Conservation (phyloP, 2,888 invertebrate genomes). For the Parapristionchus giblindavisi region DNA sequence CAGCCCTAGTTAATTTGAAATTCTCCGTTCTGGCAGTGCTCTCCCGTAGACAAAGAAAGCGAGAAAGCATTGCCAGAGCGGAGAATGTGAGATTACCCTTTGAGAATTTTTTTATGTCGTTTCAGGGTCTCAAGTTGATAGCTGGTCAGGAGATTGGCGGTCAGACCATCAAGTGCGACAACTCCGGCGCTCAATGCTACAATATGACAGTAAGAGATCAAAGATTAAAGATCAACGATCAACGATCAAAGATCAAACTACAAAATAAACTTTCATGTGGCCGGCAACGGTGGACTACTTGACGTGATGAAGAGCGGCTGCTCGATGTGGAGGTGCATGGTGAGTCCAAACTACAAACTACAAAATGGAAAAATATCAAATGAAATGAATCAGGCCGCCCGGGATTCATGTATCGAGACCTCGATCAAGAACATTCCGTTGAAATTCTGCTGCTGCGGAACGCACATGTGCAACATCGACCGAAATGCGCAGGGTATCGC, state of each 20-base stretch:
- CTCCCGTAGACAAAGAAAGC: too few relatives aligned
- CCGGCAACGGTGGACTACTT: slow-evolving; percentile 37
- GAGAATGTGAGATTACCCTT: too few relatives aligned
- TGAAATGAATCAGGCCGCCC: slow-evolving; percentile 16
- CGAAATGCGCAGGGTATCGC: background rate
- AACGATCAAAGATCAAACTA: background rate
- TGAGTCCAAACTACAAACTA: slow-evolving; percentile 10
- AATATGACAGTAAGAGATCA: slow-evolving; percentile 51
- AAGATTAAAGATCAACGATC: background rate
- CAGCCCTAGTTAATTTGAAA: too few relatives aligned
- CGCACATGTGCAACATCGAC: slow-evolving; percentile 37
- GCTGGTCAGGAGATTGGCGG: slow-evolving; percentile 51
- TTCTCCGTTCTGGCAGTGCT: too few relatives aligned
- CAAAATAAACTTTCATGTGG: slow-evolving; percentile 2
- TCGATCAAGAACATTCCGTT: slow-evolving; percentile 34
- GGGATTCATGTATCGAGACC: slow-evolving; percentile 27
- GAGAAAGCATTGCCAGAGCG: too few relatives aligned
- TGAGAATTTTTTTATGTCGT: too few relatives aligned
- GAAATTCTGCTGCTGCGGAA: slow-evolving; percentile 36
- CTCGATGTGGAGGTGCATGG: slow-evolving; percentile 59
- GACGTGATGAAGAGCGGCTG: slow-evolving; percentile 58
- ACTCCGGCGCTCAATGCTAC: slow-evolving; percentile 55
- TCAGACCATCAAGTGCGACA: slow-evolving; percentile 52
- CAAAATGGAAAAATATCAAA: slow-evolving; percentile 3
- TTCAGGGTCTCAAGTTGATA: slow-evolving; percentile 53